Evolutionary conservation across 2,888 invertebrate species (phyloP).

Genomic region (Argyra leucocephala): DNA sequence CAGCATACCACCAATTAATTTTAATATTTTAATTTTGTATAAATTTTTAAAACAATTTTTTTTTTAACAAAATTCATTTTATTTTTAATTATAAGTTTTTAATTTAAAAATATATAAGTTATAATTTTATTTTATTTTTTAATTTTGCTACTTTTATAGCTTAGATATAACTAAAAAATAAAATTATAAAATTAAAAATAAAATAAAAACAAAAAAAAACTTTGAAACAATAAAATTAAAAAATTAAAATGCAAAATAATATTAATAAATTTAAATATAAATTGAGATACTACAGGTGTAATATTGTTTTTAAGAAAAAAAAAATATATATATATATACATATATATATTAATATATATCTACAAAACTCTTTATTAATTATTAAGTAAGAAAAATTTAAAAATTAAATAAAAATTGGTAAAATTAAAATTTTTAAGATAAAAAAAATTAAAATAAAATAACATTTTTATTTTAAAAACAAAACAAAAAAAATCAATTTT

Average conservation of each 20-base stretch:
- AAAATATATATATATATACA: neutral
- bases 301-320: neutral
- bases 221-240: neutral
- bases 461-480: neutral
- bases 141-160: neutral
- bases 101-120: neutral
- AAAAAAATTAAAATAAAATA: neutral
- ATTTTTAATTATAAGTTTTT: neutral
- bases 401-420: neutral
- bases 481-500: neutral
- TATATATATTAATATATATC: neutral
- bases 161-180: neutral
- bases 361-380: neutral
- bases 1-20: neutral
- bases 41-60: neutral
- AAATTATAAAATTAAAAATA: neutral
- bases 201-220: neutral
- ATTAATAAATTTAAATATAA: neutral
- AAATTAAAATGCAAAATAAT: neutral
- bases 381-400: neutral
- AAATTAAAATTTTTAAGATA: neutral
- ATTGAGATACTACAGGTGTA: conserved; percentile 1
- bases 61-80: neutral
- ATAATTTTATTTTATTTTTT: neutral
- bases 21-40: neutral